These are phyloP conservation scores for Sicus ferrugineus DNA, from an alignment of 2,888 invertebrate species.

Conservation along the genomic window DNA sequence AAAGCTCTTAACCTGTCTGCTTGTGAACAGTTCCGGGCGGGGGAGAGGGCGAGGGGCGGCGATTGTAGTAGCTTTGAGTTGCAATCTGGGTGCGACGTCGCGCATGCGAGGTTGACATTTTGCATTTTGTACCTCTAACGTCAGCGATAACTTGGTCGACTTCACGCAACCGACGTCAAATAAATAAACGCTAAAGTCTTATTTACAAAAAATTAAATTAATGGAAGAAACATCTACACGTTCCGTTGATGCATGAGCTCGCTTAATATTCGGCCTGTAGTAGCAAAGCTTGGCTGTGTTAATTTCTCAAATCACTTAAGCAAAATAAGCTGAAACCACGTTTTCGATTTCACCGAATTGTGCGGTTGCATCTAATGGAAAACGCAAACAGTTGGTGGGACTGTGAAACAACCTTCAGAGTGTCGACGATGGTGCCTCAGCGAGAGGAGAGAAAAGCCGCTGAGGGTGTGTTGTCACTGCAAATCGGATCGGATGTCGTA, in stretches of 20 bases:
- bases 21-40: neutral
- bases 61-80: neutral
- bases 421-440: neutral
- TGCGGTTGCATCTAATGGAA: neutral
- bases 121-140: neutral
- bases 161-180: neutral
- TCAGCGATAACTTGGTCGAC: neutral
- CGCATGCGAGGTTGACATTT: conserved; percentile 6
- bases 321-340: too few species aligned
- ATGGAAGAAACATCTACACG: neutral
- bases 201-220: conserved; percentile 15
- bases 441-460: neutral
- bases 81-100: conserved; percentile 9
- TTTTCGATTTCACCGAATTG: too few species aligned
- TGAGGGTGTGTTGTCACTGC: neutral
- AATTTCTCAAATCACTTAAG: neutral
- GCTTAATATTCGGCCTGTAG: neutral
- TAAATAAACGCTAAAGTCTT: neutral
- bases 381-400: neutral
- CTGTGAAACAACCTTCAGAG: too few species aligned
- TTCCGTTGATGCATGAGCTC: conserved; percentile 10
- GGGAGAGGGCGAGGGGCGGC: neutral
- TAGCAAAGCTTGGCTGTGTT: neutral
- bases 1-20: conserved; percentile 1
- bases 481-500: too few species aligned